These are phyloP conservation scores for Bungarus multicinctus DNA, from an alignment of 2,113 vertebrate genomes.

Conservation along the genomic window DNA sequence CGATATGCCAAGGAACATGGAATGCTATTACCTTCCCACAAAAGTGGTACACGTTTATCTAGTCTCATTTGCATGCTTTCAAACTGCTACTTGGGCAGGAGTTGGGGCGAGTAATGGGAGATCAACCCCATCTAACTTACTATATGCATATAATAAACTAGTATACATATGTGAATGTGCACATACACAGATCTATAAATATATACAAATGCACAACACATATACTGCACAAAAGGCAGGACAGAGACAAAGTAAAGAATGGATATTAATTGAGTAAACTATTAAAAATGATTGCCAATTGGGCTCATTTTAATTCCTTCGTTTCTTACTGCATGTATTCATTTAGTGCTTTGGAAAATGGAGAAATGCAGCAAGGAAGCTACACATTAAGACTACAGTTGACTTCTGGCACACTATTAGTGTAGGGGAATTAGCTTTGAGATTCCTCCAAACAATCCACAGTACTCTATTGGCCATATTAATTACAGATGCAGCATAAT, in stretches of 20 bases:
- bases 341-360: background rate
- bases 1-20: background rate
- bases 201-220: background rate
- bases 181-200: background rate
- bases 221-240: background rate
- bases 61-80: background rate
- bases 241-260: background rate
- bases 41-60: background rate
- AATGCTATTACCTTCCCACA: background rate
- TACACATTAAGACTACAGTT: background rate
- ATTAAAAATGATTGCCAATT: background rate
- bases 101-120: background rate
- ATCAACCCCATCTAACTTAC: background rate
- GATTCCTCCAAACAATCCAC: background rate
- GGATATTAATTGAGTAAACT: background rate
- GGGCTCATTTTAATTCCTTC: background rate
- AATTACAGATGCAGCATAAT: slow-evolving; percentile 14
- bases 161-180: background rate
- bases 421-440: background rate
- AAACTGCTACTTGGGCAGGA: background rate
- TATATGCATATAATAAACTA: background rate
- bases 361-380: background rate
- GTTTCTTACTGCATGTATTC: background rate
- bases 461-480: slow-evolving; percentile 11
- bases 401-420: background rate